phyloP scores from a whole-genome alignment of 2,113 vertebrate genomes.

The Callopanchax toddi region DNA sequence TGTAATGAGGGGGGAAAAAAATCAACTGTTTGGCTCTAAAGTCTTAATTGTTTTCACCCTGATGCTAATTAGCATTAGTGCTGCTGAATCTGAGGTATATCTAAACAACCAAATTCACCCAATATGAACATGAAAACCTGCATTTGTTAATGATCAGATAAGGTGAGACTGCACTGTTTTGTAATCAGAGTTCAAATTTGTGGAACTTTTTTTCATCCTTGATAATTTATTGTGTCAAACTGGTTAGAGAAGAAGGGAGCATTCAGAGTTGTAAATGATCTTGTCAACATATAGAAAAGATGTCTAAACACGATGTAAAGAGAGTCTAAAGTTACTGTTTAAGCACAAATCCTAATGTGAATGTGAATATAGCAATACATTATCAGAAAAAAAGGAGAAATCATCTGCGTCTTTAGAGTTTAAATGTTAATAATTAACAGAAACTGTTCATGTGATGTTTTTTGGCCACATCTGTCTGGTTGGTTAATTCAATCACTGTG shows the following conservation, averaged over 20 bases:
- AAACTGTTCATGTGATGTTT: neutral
- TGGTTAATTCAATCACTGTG: slow-evolving; percentile 14
- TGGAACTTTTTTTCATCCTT: slow-evolving; percentile 40
- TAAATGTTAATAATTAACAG: slow-evolving; percentile 26
- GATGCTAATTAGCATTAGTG: neutral
- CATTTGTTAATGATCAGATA: slow-evolving; percentile 21
- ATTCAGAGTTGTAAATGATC: slow-evolving; percentile 60
- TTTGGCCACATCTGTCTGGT: slow-evolving; percentile 23
- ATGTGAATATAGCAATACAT: slow-evolving; percentile 66
- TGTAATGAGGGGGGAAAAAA: neutral
- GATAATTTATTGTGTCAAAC: slow-evolving; percentile 67
- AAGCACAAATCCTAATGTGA: slow-evolving; percentile 75
- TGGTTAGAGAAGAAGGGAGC: slow-evolving; percentile 32
- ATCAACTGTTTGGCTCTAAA: neutral
- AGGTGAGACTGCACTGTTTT: slow-evolving; percentile 1
- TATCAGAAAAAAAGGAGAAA: slow-evolving; percentile 39
- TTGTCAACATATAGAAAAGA: slow-evolving; percentile 46
- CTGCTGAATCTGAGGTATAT: neutral
- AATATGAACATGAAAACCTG: neutral
- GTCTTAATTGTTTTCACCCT: neutral
- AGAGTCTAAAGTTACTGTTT: slow-evolving; percentile 51
- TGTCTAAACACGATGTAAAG: slow-evolving; percentile 53
- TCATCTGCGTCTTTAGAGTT: slow-evolving; percentile 49
- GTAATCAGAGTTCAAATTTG: slow-evolving; percentile 34
- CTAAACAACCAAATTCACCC: neutral